Conservation (phyloP, 2,113 vertebrate genomes). For the Panthera uncia region DNA sequence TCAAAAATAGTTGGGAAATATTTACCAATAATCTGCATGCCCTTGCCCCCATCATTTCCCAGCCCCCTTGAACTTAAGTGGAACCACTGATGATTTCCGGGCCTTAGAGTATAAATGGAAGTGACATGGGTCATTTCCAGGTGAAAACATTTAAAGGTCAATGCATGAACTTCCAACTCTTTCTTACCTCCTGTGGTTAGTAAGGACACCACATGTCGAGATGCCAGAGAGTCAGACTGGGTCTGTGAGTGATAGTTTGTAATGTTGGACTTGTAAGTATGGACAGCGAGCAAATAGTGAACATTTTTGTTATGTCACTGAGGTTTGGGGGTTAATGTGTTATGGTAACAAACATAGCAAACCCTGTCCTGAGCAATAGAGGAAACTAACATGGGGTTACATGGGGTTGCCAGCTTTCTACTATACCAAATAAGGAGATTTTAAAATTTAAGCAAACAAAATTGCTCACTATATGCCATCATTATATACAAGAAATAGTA, state of each 20-base stretch:
- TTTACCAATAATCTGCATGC: background rate
- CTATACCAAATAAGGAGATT: background rate
- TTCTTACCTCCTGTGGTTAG: slow-evolving; percentile 17
- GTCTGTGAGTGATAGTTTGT: slow-evolving; percentile 3
- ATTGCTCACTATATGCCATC: background rate
- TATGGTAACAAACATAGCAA: background rate
- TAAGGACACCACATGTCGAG: background rate
- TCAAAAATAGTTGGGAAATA: slow-evolving; percentile 17
- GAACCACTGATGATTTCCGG: background rate
- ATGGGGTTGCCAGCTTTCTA: background rate
- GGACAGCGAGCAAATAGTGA: background rate
- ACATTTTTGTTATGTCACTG: background rate
- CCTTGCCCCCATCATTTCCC: background rate
- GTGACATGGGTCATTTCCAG: slow-evolving; percentile 52
- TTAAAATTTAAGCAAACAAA: slow-evolving; percentile 23
- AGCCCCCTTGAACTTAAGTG: background rate
- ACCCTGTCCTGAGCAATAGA: background rate
- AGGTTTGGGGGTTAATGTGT: background rate
- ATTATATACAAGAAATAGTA: slow-evolving; percentile 6
- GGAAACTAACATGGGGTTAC: background rate
- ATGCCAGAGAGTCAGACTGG: background rate
- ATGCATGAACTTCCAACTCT: background rate
- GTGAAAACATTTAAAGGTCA: slow-evolving; percentile 59
- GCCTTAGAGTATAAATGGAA: slow-evolving; percentile 25
- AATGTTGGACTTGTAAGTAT: background rate